Evolutionary conservation across 2,888 invertebrate species (phyloP).

Genomic region (Folsomia manolachei): DNA sequence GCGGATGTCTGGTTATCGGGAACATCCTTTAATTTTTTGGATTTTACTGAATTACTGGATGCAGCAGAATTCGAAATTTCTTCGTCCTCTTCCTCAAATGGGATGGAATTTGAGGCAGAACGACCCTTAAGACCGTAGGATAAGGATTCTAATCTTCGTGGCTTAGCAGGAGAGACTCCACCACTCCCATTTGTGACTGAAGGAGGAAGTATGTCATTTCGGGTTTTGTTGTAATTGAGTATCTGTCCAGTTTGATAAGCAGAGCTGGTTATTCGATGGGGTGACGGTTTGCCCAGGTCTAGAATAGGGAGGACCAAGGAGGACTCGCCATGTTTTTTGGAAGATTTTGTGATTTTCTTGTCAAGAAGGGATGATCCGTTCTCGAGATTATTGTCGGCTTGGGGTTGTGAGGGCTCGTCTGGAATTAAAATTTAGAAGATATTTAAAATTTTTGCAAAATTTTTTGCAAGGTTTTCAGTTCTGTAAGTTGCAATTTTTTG

Average conservation of each 20-base stretch:
- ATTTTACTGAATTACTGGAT: not conserved
- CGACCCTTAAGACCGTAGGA: slow-evolving; percentile 12
- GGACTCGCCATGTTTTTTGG: not conserved
- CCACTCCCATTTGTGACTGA: not conserved
- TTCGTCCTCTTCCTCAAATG: not conserved
- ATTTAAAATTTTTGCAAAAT: no score
- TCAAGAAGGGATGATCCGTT: not conserved
- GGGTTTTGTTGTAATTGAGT: not conserved
- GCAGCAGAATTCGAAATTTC: not conserved
- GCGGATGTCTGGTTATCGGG: not conserved
- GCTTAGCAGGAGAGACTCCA: not conserved
- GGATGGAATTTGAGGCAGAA: not conserved
- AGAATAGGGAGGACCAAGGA: not conserved
- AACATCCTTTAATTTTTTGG: not conserved
- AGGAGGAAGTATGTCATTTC: not conserved
- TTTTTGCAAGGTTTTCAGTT: no score
- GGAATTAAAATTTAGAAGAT: no score
- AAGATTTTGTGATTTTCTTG: slow-evolving; percentile 16
- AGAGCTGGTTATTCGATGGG: not conserved
- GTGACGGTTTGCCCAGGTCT: not conserved
- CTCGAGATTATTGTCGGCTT: not conserved
- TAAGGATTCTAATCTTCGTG: slow-evolving; percentile 14
- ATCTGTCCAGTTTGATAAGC: not conserved
- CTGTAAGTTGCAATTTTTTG: no score
- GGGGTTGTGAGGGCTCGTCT: slow-evolving; percentile 1